phyloP scores from a whole-genome alignment of 2,113 vertebrate species.

The Callopanchax toddi region DNA sequence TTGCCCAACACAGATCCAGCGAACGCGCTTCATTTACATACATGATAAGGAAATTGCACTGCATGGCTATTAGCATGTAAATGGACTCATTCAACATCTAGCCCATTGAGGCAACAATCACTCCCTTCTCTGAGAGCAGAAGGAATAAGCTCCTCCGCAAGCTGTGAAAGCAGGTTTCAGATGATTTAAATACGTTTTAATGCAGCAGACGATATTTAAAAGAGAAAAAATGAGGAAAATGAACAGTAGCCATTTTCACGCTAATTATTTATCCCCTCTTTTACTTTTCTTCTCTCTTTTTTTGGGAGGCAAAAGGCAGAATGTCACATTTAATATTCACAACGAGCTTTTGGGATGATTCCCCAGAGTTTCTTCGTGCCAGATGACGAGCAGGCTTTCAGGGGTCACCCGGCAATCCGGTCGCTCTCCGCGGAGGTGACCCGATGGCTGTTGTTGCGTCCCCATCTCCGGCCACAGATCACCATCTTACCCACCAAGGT shows the following conservation, averaged over 20 bases:
- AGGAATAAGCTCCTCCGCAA: slow-evolving; percentile 25
- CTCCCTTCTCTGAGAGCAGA: slow-evolving; percentile 37
- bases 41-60: slow-evolving; percentile 68
- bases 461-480: slow-evolving; percentile 22
- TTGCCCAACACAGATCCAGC: slow-evolving; percentile 54
- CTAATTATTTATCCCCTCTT: slow-evolving; percentile 34
- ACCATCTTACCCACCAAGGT: slow-evolving; percentile 21
- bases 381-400: slow-evolving; percentile 74
- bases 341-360: slow-evolving; percentile 50
- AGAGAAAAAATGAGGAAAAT: slow-evolving; percentile 26
- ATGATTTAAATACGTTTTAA: slow-evolving; percentile 41
- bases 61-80: slow-evolving; percentile 69
- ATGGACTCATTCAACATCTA: slow-evolving; percentile 53
- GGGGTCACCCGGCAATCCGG: slow-evolving; percentile 67
- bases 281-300: slow-evolving; percentile 21
- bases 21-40: slow-evolving; percentile 69
- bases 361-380: slow-evolving; percentile 66
- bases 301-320: slow-evolving; percentile 56
- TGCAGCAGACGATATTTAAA: not conserved
- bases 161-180: slow-evolving; percentile 17
- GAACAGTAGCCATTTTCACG: slow-evolving; percentile 29
- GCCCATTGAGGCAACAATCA: slow-evolving; percentile 49
- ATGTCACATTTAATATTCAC: slow-evolving; percentile 77
- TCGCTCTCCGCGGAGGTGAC: slow-evolving; percentile 68
- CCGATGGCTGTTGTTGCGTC: slow-evolving; percentile 52